These are phyloP conservation scores for Macrocentrus cingulum DNA, from an alignment of 1,140 invertebrate genomes.

Conservation along the genomic window DNA sequence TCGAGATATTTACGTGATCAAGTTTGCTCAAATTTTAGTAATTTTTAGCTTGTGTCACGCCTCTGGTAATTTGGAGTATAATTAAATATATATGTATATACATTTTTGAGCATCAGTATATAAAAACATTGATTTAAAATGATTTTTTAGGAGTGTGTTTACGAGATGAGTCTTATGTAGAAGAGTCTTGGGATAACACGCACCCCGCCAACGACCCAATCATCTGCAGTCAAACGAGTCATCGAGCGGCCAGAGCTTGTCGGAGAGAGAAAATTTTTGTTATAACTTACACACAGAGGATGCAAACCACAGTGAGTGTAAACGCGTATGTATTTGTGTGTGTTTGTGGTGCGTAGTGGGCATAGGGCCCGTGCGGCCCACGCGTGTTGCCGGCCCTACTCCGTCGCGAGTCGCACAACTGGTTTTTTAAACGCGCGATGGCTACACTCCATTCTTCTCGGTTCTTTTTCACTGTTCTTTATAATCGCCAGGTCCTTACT, in stretches of 20 bases:
- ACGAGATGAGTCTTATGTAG: neutral
- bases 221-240: constrained; percentile 5
- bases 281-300: too few species aligned
- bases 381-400: constrained; percentile 42
- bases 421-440: constrained; percentile 58
- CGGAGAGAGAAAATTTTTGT: constrained; percentile 13
- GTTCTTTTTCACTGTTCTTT: constrained; percentile 58
- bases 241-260: constrained; percentile 4
- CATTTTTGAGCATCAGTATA: too few species aligned
- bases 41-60: too few species aligned
- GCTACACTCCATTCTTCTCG: constrained; percentile 53
- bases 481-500: constrained; percentile 55
- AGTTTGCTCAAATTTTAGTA: too few species aligned
- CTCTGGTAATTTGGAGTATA: too few species aligned
- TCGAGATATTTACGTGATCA: too few species aligned
- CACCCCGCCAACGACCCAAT: constrained; percentile 11
- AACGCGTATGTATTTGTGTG: neutral
- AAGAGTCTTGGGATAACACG: neutral
- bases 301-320: neutral
- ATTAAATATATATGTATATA: too few species aligned
- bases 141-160: constrained; percentile 7
- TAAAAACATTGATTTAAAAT: too few species aligned
- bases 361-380: constrained; percentile 51
- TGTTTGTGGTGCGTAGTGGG: neutral
- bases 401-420: constrained; percentile 53